phyloP scores from a whole-genome alignment of 2,888 invertebrate genomes.

The Drosophila helvetica region DNA sequence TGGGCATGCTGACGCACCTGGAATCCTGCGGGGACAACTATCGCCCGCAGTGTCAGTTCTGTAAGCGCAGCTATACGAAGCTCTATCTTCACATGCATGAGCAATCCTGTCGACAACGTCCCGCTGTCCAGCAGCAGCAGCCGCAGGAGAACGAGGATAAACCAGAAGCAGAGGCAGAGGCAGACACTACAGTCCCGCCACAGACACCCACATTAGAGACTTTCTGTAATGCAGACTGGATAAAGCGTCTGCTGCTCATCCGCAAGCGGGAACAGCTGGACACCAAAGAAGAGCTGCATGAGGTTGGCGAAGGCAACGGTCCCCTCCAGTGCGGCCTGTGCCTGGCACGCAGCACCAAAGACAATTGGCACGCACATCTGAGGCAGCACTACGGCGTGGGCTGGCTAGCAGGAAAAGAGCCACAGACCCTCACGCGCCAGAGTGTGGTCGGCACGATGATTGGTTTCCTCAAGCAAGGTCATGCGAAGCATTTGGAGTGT shows the following conservation, averaged over 20 bases:
- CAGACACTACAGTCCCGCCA: neutral
- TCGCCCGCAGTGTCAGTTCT: constrained; percentile 70
- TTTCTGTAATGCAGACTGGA: constrained; percentile 56
- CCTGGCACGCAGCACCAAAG: constrained; percentile 53
- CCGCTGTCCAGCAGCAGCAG: neutral
- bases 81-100: constrained; percentile 53
- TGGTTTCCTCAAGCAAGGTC: constrained; percentile 55
- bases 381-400: constrained; percentile 82
- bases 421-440: constrained; percentile 62
- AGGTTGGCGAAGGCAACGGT: constrained; percentile 54
- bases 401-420: constrained; percentile 70
- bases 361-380: constrained; percentile 72
- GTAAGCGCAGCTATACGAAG: constrained; percentile 63
- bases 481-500: constrained; percentile 66
- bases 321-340: constrained; percentile 80
- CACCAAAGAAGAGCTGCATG: constrained; percentile 59
- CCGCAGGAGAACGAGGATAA: neutral
- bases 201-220: neutral
- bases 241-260: constrained; percentile 72
- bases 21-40: constrained; percentile 74
- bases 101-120: constrained; percentile 59
- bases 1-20: constrained; percentile 79
- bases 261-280: constrained; percentile 76
- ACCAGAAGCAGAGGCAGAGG: neutral
- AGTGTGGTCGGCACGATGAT: constrained; percentile 60